Percentiles rank a stretch among this genome's conserved stretches.
These are phyloP conservation scores for Mesoligia furuncula DNA, from an alignment of 2,888 invertebrate genomes.

Conservation along the genomic window DNA sequence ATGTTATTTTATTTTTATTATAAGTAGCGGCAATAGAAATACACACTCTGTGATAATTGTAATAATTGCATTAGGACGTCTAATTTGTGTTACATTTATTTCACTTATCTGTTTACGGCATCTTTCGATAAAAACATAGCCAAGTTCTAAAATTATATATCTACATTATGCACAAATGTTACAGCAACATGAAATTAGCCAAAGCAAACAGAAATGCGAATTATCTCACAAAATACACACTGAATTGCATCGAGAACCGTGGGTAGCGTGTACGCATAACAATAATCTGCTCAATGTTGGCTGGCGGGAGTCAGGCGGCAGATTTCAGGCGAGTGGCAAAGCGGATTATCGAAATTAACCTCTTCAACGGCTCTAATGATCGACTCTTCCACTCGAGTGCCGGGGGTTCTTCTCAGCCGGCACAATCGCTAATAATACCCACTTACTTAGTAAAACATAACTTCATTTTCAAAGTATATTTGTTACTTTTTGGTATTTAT, in stretches of 20 bases:
- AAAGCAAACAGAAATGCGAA: background rate
- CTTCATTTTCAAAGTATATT: slow-evolving; percentile 38
- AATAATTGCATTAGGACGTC: background rate
- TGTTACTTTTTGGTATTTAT: slow-evolving; percentile 17
- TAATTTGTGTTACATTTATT: background rate
- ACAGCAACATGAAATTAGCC: background rate
- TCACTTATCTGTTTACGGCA: background rate
- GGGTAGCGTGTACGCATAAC: slow-evolving; percentile 53
- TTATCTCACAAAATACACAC: slow-evolving; percentile 12
- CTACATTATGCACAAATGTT: background rate
- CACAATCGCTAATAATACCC: slow-evolving; percentile 59
- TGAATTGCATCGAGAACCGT: slow-evolving; percentile 42
- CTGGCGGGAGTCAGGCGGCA: slow-evolving; percentile 64
- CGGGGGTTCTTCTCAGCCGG: slow-evolving; percentile 72
- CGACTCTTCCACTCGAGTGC: slow-evolving; percentile 79
- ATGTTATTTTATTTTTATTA: no score
- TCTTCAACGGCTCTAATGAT: slow-evolving; percentile 84
- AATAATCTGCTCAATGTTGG: slow-evolving; percentile 64
- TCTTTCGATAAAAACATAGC: background rate
- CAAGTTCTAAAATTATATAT: background rate
- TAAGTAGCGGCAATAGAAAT: background rate
- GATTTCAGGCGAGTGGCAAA: slow-evolving; percentile 80
- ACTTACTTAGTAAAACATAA: slow-evolving; percentile 57
- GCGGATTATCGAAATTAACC: slow-evolving; percentile 88
- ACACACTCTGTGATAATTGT: background rate